Evolutionary conservation across 2,888 invertebrate genomes (phyloP).

Genomic region (Hydroisotoma schaefferi): DNA sequence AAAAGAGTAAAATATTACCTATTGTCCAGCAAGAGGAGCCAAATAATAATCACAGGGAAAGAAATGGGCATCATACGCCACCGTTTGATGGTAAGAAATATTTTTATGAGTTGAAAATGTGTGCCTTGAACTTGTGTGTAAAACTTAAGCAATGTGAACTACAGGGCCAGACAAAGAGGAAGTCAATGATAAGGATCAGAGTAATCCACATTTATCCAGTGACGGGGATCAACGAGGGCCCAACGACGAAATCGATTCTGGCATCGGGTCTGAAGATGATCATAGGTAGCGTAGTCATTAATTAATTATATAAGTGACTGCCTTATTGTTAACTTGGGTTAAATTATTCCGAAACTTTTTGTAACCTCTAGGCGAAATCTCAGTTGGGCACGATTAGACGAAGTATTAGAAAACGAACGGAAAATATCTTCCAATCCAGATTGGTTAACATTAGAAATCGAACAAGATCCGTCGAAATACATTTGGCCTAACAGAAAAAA

Average conservation of each 20-base stretch:
- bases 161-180: conserved; percentile 15
- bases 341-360: background rate
- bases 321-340: too few relatives aligned
- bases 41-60: conserved; percentile 43
- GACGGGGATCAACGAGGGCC: conserved; percentile 35
- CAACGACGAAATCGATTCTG: conserved; percentile 38
- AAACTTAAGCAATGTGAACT: background rate
- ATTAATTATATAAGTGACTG: too few relatives aligned
- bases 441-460: conserved; percentile 37
- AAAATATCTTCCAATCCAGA: conserved; percentile 39
- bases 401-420: conserved; percentile 37
- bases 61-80: conserved; percentile 20
- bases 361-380: conserved; percentile 23
- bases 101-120: background rate
- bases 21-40: conserved; percentile 35
- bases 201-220: conserved; percentile 15
- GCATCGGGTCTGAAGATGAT: conserved; percentile 39
- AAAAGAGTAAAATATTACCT: conserved; percentile 18
- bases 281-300: conserved; percentile 19
- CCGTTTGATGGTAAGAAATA: conserved; percentile 25
- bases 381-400: conserved; percentile 38
- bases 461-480: conserved; percentile 36
- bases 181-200: conserved; percentile 22
- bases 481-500: conserved; percentile 40
- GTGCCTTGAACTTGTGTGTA: background rate